phyloP scores from a whole-genome alignment of 2,797 vertebrate genomes.

The Channallabes apus region DNA sequence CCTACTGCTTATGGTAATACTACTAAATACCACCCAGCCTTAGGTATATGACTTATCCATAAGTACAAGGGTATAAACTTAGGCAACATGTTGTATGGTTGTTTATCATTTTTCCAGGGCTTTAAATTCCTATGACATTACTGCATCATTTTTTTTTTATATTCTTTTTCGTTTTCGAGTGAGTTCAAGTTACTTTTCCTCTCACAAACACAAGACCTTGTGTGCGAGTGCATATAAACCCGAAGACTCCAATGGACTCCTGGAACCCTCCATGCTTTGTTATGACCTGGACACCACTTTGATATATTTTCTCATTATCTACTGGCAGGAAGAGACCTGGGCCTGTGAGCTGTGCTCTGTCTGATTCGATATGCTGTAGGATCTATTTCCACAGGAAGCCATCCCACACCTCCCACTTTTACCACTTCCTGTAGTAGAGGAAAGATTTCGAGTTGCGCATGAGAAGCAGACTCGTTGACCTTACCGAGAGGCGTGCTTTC shows the following conservation, averaged over 20 bases:
- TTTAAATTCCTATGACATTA: neutral
- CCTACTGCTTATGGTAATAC: neutral
- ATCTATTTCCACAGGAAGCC: constrained; percentile 55
- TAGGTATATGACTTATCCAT: neutral
- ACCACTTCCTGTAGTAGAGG: constrained; percentile 52
- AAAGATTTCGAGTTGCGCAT: constrained; percentile 45
- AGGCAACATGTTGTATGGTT: neutral
- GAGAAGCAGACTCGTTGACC: constrained; percentile 20
- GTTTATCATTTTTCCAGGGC: neutral
- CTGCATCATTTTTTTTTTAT: too few relatives aligned
- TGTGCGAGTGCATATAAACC: neutral
- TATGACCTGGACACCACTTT: neutral
- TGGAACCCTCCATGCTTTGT: neutral
- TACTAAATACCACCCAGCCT: neutral
- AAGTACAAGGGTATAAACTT: neutral
- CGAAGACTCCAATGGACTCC: neutral
- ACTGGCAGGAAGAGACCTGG: constrained; percentile 11
- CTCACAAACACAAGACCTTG: neutral
- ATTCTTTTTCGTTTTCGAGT: neutral
- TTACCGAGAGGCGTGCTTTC: neutral
- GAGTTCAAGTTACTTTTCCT: neutral
- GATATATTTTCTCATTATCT: constrained; percentile 6
- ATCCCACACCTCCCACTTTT: constrained; percentile 51
- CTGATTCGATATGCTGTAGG: constrained; percentile 39
- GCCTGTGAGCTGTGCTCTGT: neutral